Evolutionary conservation across 2,113 vertebrate genomes (phyloP).

Genomic region (Mus pahari): DNA sequence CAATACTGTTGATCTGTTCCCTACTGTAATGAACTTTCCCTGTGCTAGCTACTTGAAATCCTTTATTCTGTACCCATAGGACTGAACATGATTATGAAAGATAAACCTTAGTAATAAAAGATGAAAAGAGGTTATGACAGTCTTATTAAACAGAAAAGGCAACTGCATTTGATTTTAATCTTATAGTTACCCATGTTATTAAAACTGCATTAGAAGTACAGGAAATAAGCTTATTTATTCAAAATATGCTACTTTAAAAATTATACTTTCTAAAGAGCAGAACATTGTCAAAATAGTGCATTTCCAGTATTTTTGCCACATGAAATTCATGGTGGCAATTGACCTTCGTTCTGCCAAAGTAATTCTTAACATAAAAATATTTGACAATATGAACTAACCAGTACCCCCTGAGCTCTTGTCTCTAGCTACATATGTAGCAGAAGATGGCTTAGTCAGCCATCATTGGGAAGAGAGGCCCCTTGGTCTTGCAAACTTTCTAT

Average conservation of each 20-base stretch:
- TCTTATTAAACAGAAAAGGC: slow-evolving; percentile 85
- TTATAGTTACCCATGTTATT: slow-evolving; percentile 76
- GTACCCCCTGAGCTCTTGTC: no score
- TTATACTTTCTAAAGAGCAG: slow-evolving; percentile 47
- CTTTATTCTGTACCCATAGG: slow-evolving; percentile 82
- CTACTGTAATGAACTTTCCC: slow-evolving; percentile 81
- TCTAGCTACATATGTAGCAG: no score
- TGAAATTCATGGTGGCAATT: background rate
- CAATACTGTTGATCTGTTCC: slow-evolving; percentile 85
- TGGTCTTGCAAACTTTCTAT: no score
- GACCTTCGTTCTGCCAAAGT: background rate
- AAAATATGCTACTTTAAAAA: slow-evolving; percentile 61
- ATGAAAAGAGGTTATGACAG: slow-evolving; percentile 83
- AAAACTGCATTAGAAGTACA: slow-evolving; percentile 76
- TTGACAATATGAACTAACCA: no score
- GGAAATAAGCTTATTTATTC: slow-evolving; percentile 75
- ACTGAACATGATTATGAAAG: slow-evolving; percentile 82
- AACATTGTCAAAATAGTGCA: slow-evolving; percentile 27
- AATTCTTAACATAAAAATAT: slow-evolving; percentile 29
- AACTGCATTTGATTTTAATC: slow-evolving; percentile 82
- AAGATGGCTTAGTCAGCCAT: no score
- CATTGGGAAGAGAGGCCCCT: no score
- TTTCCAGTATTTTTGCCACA: background rate
- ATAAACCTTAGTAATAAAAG: slow-evolving; percentile 85
- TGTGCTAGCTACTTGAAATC: slow-evolving; percentile 80